phyloP scores from a whole-genome alignment of 2,113 vertebrate genomes.

The Tachysurus fulvidraco region DNA sequence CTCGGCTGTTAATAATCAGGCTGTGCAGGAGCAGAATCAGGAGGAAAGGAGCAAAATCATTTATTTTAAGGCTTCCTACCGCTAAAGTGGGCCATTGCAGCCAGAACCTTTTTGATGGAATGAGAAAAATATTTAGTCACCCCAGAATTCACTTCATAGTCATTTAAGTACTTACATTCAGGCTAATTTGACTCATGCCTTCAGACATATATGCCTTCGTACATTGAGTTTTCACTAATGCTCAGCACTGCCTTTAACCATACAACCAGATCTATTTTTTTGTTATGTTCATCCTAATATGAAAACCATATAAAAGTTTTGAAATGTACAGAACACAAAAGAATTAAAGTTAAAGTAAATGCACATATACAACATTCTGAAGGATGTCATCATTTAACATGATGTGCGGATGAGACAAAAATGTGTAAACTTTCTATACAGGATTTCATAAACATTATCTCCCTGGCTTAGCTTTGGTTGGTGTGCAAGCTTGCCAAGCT shows the following conservation, averaged over 20 bases:
- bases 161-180: background rate
- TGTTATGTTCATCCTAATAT: background rate
- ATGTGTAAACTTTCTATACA: background rate
- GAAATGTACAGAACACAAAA: background rate
- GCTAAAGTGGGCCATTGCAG: background rate
- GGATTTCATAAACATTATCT: background rate
- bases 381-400: background rate
- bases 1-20: constrained; percentile 8
- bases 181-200: background rate
- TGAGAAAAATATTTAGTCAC: background rate
- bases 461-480: background rate
- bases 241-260: background rate
- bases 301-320: background rate
- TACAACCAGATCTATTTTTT: background rate
- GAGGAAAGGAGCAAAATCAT: constrained; percentile 12
- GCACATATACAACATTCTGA: background rate
- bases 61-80: background rate
- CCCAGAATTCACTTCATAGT: too few relatives aligned
- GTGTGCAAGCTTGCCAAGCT: background rate
- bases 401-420: background rate
- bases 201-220: background rate
- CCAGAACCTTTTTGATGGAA: background rate
- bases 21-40: constrained; percentile 5
- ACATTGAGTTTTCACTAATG: background rate
- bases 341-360: background rate